Evolutionary conservation across 2,888 invertebrate species (phyloP).

Genomic region (Trachelus troglodyta): DNA sequence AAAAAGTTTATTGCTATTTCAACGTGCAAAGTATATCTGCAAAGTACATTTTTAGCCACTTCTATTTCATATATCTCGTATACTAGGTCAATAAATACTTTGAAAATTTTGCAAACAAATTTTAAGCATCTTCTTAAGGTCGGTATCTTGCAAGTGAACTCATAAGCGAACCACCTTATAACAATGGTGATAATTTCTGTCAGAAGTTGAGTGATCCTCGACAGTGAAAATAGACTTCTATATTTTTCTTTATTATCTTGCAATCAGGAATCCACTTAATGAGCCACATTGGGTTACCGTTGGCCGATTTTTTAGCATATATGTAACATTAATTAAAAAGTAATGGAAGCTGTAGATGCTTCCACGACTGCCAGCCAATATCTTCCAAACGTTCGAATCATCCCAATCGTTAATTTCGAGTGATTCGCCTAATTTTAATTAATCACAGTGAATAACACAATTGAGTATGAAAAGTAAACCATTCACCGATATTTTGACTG

Average conservation of each 20-base stretch:
- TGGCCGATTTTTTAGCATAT: background rate
- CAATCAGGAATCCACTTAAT: background rate
- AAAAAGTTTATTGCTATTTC: too few relatives aligned
- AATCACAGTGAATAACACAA: background rate
- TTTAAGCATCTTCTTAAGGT: too few relatives aligned
- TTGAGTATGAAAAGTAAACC: background rate
- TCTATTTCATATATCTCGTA: background rate
- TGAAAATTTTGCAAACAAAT: too few relatives aligned
- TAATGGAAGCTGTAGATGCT: background rate
- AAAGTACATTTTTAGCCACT: too few relatives aligned
- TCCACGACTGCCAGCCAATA: background rate
- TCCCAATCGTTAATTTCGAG: background rate
- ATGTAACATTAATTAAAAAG: background rate
- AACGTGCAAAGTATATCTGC: too few relatives aligned
- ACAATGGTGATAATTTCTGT: background rate
- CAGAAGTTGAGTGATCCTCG: background rate
- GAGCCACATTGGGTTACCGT: background rate
- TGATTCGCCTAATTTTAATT: background rate
- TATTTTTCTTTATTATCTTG: background rate
- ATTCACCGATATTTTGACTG: background rate
- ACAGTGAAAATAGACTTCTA: background rate
- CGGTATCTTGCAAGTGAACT: too few relatives aligned
- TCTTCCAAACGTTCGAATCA: background rate
- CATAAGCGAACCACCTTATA: too few relatives aligned
- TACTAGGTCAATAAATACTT: constrained; percentile 6